phyloP scores from a whole-genome alignment of 1,140 invertebrate species.

The Sarcophaga bullata region DNA sequence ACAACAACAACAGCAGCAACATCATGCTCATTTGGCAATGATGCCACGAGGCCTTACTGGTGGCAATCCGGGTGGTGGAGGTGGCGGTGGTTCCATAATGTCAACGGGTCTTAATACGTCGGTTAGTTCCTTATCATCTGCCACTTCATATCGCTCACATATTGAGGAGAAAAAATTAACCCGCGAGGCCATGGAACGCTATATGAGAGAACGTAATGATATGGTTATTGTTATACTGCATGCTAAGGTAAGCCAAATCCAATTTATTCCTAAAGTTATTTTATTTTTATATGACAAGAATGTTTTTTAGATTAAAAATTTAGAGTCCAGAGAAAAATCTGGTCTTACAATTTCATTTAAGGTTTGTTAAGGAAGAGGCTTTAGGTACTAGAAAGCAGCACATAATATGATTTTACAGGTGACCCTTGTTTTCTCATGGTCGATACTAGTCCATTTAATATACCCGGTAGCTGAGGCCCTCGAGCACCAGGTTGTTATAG shows the following conservation, averaged over 20 bases:
- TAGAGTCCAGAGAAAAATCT: no score
- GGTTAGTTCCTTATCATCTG: conserved; percentile 29
- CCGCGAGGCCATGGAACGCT: conserved; percentile 95
- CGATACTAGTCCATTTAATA: no score
- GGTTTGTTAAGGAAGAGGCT: no score
- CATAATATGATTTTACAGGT: no score
- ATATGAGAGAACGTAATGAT: conserved; percentile 92
- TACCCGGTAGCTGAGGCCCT: no score
- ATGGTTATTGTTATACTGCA: conserved; percentile 98
- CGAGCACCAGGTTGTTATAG: no score
- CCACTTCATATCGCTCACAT: conserved; percentile 48
- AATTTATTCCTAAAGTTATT: no score
- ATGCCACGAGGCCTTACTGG: conserved; percentile 55
- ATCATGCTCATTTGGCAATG: conserved; percentile 61
- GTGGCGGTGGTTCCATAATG: conserved; percentile 62
- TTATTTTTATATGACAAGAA: no score
- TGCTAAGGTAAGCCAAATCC: conserved; percentile 76
- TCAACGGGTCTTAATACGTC: conserved; percentile 41
- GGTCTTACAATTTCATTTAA: no score
- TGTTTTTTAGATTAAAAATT: no score
- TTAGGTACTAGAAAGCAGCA: no score
- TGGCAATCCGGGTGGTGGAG: conserved; percentile 63
- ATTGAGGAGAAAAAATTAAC: conserved; percentile 85
- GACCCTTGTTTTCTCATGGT: no score
- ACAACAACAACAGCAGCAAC: conserved; percentile 54